phyloP scores from a whole-genome alignment of 2,113 vertebrate species.

The Phoxinus phoxinus region DNA sequence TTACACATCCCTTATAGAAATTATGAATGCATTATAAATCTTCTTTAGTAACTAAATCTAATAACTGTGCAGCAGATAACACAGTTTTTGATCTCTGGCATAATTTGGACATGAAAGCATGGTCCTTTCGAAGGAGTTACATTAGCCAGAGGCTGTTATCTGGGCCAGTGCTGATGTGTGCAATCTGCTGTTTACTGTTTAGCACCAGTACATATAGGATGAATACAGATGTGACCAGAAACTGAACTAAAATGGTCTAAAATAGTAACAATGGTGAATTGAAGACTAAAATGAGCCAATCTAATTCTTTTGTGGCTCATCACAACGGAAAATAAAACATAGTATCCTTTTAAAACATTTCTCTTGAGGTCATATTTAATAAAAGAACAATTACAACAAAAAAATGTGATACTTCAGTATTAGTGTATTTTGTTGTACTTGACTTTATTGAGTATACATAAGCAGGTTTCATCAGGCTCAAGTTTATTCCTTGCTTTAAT shows the following conservation, averaged over 20 bases:
- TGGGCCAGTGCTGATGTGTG: background rate
- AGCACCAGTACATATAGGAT: background rate
- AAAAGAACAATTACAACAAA: background rate
- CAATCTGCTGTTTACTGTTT: background rate
- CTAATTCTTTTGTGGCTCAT: conserved; percentile 27
- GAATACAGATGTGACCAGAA: background rate
- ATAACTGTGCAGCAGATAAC: background rate
- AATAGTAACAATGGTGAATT: background rate
- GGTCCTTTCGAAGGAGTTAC: background rate
- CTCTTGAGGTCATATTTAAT: background rate
- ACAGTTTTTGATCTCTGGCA: background rate
- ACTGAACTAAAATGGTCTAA: background rate
- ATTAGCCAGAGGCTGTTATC: conserved; percentile 13
- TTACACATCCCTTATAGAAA: background rate
- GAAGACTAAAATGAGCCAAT: conserved; percentile 4
- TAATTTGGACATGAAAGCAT: background rate
- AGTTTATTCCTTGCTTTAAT: background rate
- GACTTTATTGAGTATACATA: background rate
- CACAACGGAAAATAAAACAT: background rate
- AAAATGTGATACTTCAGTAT: background rate
- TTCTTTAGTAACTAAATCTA: background rate
- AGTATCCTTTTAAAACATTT: background rate
- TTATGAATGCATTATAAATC: background rate
- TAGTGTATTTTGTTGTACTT: background rate
- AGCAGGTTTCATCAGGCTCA: background rate